Conservation (phyloP, 2,888 invertebrate species). For the Antheraea assamensis region DNA sequence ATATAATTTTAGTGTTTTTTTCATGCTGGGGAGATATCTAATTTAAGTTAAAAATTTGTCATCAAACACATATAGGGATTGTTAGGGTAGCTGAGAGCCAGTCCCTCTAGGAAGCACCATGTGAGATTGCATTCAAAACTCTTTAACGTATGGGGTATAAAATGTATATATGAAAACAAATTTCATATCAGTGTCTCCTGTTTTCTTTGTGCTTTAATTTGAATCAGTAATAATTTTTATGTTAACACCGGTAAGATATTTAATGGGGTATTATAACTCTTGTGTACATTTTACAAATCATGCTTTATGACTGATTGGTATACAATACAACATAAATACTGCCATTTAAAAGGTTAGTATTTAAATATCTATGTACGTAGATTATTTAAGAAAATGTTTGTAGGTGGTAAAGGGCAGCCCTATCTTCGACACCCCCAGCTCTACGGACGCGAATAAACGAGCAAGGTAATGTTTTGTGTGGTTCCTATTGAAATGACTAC, state of each 20-base stretch:
- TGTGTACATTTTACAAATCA: neutral
- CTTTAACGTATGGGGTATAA: neutral
- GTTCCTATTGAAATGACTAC: conserved; percentile 40
- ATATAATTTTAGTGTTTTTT: no score
- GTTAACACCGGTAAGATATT: neutral
- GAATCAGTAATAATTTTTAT: neutral
- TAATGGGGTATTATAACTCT: neutral
- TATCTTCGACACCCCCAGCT: conserved; percentile 22
- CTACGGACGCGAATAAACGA: conserved; percentile 28
- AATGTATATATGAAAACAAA: neutral
- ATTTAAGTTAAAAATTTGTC: no score
- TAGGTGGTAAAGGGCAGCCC: conserved; percentile 14
- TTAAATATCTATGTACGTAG: neutral
- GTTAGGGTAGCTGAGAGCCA: no score
- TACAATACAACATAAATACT: neutral
- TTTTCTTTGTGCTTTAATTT: neutral
- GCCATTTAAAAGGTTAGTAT: neutral
- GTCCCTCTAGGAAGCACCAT: no score
- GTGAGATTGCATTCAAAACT: neutral
- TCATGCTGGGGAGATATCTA: no score
- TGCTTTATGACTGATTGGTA: neutral
- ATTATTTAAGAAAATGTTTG: neutral
- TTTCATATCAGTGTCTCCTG: neutral
- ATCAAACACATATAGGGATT: no score
- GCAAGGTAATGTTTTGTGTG: conserved; percentile 39